Evolutionary conservation across 2,113 vertebrate genomes (phyloP), one percentile per base, ranked within the genome.

Genomic region (Thomomys bottae): DNA sequence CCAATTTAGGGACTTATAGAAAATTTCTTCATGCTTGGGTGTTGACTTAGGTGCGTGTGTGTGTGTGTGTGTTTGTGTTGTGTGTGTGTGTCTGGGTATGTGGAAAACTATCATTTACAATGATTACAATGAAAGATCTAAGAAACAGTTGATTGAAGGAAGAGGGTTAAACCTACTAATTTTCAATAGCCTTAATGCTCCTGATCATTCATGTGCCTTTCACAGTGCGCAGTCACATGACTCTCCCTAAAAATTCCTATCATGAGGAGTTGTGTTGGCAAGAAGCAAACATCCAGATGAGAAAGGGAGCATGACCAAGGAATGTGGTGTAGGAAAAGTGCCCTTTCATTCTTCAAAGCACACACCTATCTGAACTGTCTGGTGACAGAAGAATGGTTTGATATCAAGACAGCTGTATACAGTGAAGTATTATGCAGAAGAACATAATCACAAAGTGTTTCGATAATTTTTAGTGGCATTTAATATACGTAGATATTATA

Each of bases 391-490:
- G 32, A 57, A 84, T 10, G 40, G 54, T 75, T 63, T 59, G 8
- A 7, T 23, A 9, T 28, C 67, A 71, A 2, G 34, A 59, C 1
- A 54, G 30, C 36, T 23, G n/a, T 76, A 63, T 40, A 42, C 20
- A 68, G 63, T 64, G 57, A 80, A 88, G 61, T 80, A 83, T 36
- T 38, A 63, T 21, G 12, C 1, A 72, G 70, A 30, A 72, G 70
- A 30, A 42, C 1, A 79, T 36, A 80, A 68, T 57, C 36, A 67
- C 64, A 49, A 63, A 71, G 80, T 17, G 81, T 84, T 38, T 38
- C 40, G 83, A 34, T 21, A 38, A 78, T 28, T 89, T 91, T 84
- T 76, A 94, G 73, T 75, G 59, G 77, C 68, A 68, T 3, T 38
- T 68, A 63, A 85, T 78, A 66, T 92, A 26, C 45, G 90, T 64